These are phyloP conservation scores for Liasis olivaceus DNA, from an alignment of 2,797 vertebrate genomes.

Conservation along the genomic window DNA sequence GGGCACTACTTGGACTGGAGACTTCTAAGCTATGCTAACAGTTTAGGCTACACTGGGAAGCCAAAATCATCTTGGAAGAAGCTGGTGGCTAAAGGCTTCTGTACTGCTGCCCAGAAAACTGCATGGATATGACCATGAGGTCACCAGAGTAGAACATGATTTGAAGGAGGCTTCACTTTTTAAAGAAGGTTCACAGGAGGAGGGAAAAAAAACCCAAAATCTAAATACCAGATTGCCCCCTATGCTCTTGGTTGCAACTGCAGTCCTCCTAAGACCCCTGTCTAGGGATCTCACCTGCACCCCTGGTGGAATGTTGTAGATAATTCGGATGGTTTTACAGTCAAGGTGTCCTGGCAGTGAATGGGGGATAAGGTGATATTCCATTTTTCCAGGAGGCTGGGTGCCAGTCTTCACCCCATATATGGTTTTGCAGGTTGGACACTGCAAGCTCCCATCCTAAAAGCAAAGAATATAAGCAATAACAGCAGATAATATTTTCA, in stretches of 20 bases:
- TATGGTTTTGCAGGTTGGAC: slow-evolving; percentile 96
- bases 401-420: slow-evolving; percentile 96
- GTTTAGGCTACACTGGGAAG: background rate
- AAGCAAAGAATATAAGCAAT: background rate
- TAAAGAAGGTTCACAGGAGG: background rate
- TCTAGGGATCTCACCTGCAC: slow-evolving; percentile 82
- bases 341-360: slow-evolving; percentile 92
- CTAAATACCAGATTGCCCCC: background rate
- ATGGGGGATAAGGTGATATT: slow-evolving; percentile 95
- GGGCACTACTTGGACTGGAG: background rate
- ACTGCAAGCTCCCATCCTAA: slow-evolving; percentile 94
- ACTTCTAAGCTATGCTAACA: background rate
- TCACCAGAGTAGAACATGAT: background rate
- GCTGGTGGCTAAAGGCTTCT: background rate
- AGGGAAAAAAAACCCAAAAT: background rate
- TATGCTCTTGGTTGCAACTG: background rate
- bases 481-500: background rate
- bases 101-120: background rate
- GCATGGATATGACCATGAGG: background rate
- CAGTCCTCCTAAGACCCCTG: background rate
- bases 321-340: slow-evolving; percentile 95
- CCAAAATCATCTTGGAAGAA: background rate
- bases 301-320: slow-evolving; percentile 96
- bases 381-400: slow-evolving; percentile 98
- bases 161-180: background rate